Base-by-base conservation (phyloP, 2,888 invertebrate genomes). In the Eristalis intricaria region DNA sequence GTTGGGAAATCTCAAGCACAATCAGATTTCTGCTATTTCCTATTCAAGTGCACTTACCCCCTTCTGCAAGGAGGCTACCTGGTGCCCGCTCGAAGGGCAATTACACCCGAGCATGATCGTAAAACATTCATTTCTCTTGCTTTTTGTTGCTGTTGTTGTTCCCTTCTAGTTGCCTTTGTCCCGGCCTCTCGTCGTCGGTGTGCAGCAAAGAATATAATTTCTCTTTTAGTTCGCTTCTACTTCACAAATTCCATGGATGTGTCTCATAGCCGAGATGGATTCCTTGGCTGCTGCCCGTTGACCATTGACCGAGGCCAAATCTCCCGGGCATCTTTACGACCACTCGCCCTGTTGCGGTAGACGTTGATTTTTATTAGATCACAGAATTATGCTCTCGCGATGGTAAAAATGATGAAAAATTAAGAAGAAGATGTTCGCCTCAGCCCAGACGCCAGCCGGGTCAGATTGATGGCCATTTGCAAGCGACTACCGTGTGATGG, bases 11-110 rank as follows among this genome's bases (percentile, higher is more conserved):
- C 71, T 50, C 32, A 76, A 73, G 71, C 61, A 61, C 58, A 58
- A 75, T 79, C 75, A 66, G 63, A 86, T 83, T 78, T 70, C 78
- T 61, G 74, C 81, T 64, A 82, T 60, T 70, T 82, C 70, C 75
- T 76, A 75, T 65, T 43, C 66, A 43, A 58, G 29, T 69, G n/a
- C 32, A 63, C 23, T n/a, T 63, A 29, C 63, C 63, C 23, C 22
- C 64, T 38, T n/a, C 19, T 19, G 38, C 64, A 22, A 22, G 11
- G 32, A 69, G 7, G 23, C 74, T 81, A 81, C 81, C 81, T 75
- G 81, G 75, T 64, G 15, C 7, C 50, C 19, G 19, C 80, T 63
- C 19, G 63, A 68, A 69, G 68, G 74, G 74, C 74, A 69, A 81
- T 81, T 81, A 81, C 81, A 75, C 38, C 56, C 50, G 66, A 22